phyloP scores from a whole-genome alignment of 2,888 invertebrate genomes.

The Drosophila quinaria region DNA sequence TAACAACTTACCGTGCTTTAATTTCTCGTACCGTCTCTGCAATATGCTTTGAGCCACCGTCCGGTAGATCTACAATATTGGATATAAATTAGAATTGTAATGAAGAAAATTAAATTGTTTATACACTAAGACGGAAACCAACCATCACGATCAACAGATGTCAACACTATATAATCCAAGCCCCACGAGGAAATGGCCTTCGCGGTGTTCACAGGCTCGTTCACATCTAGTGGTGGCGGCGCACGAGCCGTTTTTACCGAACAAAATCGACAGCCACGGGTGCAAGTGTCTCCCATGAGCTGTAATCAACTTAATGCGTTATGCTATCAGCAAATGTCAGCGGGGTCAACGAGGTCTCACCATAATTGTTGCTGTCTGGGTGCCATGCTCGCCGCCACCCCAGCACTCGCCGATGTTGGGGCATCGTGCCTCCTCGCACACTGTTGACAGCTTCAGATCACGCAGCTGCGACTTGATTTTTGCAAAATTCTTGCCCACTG shows the following conservation, averaged over 20 bases:
- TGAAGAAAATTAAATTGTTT: not conserved
- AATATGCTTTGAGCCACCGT: constrained; percentile 97
- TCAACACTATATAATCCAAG: constrained; percentile 98
- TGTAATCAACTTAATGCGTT: constrained; percentile 83
- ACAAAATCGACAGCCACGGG: constrained; percentile 98
- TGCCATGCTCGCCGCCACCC: constrained; percentile 97
- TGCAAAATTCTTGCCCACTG: constrained; percentile 93
- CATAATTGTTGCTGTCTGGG: constrained; percentile 99
- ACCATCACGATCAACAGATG: constrained; percentile 99
- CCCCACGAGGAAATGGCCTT: constrained; percentile 97
- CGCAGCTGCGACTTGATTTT: constrained; percentile 94
- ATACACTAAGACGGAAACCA: constrained; percentile 13
- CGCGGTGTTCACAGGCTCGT: constrained; percentile 97
- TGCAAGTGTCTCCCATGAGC: constrained; percentile 99
- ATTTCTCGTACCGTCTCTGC: constrained; percentile 96
- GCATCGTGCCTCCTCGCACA: constrained; percentile 98
- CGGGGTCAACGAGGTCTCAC: constrained; percentile 86
- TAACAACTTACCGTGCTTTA: constrained; percentile 88
- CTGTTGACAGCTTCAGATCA: constrained; percentile 95
- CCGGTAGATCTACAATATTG: constrained; percentile 91
- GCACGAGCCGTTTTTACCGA: constrained; percentile 97
- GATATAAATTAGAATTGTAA: too few relatives aligned
- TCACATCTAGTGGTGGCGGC: constrained; percentile 95
- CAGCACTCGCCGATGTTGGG: constrained; percentile 99
- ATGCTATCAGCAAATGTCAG: constrained; percentile 67